A percentile compares a stretch with the other conserved stretches of the same genome.
Evolutionary conservation across 2,888 invertebrate genomes (phyloP).

Genomic region (Gastracanthus pulcherrimus): DNA sequence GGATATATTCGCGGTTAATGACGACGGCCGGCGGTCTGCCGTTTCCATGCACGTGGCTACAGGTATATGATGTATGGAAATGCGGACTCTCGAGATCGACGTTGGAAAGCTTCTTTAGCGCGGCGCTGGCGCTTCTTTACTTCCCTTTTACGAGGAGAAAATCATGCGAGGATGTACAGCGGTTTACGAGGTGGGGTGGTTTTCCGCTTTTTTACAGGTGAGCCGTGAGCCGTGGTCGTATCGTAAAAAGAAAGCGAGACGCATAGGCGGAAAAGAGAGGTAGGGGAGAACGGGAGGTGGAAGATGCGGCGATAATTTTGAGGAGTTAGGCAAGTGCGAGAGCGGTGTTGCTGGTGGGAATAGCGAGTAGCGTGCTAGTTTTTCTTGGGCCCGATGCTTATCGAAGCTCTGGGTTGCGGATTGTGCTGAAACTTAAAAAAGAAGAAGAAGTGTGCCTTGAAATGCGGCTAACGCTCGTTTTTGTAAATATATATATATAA

Average conservation of each 20-base stretch:
- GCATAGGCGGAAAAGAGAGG: not conserved
- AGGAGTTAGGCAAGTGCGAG: not conserved
- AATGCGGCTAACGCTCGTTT: no score
- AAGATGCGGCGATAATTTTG: not conserved
- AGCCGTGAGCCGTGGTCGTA: not conserved
- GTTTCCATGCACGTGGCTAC: not conserved
- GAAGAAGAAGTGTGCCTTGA: no score
- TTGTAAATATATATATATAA: no score
- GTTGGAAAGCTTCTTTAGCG: not conserved
- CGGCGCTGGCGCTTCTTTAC: not conserved
- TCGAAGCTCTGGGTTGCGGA: no score
- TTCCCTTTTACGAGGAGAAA: conserved; percentile 5
- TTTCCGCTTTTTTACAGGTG: no score
- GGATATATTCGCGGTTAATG: conserved; percentile 54
- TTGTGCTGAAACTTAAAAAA: no score
- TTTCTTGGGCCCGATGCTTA: not conserved
- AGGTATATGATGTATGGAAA: not conserved
- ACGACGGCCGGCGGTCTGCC: conserved; percentile 26
- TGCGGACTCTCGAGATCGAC: not conserved
- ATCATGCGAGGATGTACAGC: not conserved
- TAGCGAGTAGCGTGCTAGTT: not conserved
- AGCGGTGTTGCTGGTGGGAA: not conserved
- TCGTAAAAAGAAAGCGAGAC: not conserved
- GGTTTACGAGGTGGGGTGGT: no score
- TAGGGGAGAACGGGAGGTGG: no score